These are phyloP conservation scores for Diceros bicornis DNA, from an alignment of 2,797 vertebrate genomes.

Conservation along the genomic window DNA sequence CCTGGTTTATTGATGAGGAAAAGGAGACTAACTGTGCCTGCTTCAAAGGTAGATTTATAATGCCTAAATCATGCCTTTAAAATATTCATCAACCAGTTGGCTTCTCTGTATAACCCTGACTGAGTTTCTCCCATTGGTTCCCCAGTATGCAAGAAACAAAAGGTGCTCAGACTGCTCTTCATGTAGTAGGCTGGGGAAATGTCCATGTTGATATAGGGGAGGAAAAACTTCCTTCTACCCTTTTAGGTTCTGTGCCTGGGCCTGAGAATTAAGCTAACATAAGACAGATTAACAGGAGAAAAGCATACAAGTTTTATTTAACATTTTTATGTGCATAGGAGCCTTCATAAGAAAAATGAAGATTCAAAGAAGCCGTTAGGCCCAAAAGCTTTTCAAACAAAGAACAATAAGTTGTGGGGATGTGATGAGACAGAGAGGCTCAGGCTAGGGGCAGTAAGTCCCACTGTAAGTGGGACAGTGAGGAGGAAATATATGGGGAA, in stretches of 20 bases:
- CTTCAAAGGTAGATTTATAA: background rate
- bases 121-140: background rate
- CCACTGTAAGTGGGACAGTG: too few relatives aligned
- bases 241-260: background rate
- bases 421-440: background rate
- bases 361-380: background rate
- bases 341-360: background rate
- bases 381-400: background rate
- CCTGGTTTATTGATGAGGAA: background rate
- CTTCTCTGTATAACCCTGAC: background rate
- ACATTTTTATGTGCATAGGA: background rate
- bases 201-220: accelerated
- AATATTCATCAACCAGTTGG: background rate
- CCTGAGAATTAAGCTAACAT: background rate
- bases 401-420: background rate
- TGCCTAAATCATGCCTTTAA: background rate
- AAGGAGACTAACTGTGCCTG: background rate
- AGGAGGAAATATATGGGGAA: background rate
- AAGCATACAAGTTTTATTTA: background rate
- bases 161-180: background rate
- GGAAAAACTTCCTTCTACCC: background rate
- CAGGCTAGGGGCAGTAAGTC: background rate
- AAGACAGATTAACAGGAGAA: background rate
- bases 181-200: background rate
- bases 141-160: background rate